Evolutionary conservation across 2,888 invertebrate species (phyloP), one percentile per base, ranked within the genome.

Genomic region (Eupithecia abbreviata): DNA sequence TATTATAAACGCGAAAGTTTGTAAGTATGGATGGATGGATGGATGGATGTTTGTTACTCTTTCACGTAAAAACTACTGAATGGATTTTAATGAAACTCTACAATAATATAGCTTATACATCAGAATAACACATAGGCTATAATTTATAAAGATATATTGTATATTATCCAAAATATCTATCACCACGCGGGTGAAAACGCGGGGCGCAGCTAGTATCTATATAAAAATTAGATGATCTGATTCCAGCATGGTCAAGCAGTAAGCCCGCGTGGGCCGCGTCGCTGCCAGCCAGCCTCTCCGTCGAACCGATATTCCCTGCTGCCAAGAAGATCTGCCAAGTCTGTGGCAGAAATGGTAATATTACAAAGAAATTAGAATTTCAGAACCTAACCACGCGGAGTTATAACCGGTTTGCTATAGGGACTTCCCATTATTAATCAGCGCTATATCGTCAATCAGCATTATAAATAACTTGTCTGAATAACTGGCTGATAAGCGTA

Each of bases 261-360:
- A 94, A 93, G 78, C 92, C 92, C 0, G 86, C 91, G 13, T 93
- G 95, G 92, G 89, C 88, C 2, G 86, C 92, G 2, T 82, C 91
- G 0, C 79, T 95, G 43, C 95, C 95, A 0, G 88, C 91, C 13
- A 92, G 93, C 18, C 89, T 95, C 15, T 92, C 94, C 0, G 93
- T 95, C 2, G 93, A 94, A 78, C 93, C 95, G 0, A 92, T 95
- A 0, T 91, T 87, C 58, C 82, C 91, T 0, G 79, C 90, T 6
- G 83, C 88, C 74, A 92, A 94, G 84, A 94, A 93, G 89, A 90
- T 91, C 13, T 95, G 95, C 82, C 91, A 93, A 77, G 92, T 91
- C 0, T 95, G 95, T 82, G 92, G 92, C 13, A 89, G 95, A 82
- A 94, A 91, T 82, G 95, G 95, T 95, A 81, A 89, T n/a, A 51